Conservation (phyloP, 2,113 vertebrate genomes). For the Leptobrachium leishanense region DNA sequence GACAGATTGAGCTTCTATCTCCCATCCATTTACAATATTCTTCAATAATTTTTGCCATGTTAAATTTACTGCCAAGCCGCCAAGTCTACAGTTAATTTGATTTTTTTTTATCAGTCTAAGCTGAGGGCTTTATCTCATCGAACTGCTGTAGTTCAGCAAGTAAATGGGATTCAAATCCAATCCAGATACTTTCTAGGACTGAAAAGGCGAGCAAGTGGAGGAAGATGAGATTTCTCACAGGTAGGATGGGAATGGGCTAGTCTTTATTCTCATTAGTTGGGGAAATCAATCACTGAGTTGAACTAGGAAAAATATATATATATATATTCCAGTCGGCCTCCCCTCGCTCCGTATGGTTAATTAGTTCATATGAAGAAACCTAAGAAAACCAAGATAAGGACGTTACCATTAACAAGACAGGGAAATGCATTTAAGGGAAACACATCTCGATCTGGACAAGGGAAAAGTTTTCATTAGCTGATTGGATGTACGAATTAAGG, state of each 20-base stretch:
- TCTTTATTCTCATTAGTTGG: slow-evolving; percentile 28
- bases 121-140: slow-evolving; percentile 45
- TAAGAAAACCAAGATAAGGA: background rate
- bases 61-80: slow-evolving; percentile 36
- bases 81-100: slow-evolving; percentile 43
- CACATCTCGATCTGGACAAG: background rate
- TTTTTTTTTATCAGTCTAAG: slow-evolving; percentile 45
- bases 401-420: background rate
- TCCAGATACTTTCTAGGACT: slow-evolving; percentile 33
- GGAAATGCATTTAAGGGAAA: background rate
- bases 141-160: slow-evolving; percentile 33
- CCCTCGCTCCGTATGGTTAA: slow-evolving; percentile 18
- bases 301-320: background rate
- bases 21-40: slow-evolving; percentile 27
- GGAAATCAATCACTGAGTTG: slow-evolving; percentile 34
- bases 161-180: slow-evolving; percentile 46
- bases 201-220: background rate
- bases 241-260: slow-evolving; percentile 30
- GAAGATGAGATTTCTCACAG: slow-evolving; percentile 34
- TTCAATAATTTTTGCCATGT: slow-evolving; percentile 13
- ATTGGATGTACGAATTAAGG: background rate
- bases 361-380: background rate
- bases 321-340: slow-evolving; percentile 7
- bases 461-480: background rate
- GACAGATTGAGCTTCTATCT: slow-evolving; percentile 37